Evolutionary conservation across 2,888 invertebrate species (phyloP).

Genomic region (Erebia epiphron): DNA sequence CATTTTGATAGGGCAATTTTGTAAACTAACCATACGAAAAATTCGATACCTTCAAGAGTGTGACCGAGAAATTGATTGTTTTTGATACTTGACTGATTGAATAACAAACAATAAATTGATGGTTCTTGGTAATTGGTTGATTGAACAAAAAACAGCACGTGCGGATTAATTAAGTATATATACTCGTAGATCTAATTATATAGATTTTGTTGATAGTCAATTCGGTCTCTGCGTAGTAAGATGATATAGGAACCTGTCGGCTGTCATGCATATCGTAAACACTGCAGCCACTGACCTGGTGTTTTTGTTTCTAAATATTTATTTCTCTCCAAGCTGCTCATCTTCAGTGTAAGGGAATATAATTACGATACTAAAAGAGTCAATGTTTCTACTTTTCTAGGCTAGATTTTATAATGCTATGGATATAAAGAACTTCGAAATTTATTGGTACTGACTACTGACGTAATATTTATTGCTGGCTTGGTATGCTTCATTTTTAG

Average conservation of each 20-base stretch:
- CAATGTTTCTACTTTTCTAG: not conserved
- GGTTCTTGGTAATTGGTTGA: not conserved
- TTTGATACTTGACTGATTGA: not conserved
- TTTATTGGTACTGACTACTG: not conserved
- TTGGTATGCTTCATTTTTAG: not conserved
- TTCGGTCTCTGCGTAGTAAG: not conserved
- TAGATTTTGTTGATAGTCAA: constrained; percentile 11
- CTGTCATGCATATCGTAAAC: constrained; percentile 7
- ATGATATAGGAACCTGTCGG: constrained; percentile 3
- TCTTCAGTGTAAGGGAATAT: not conserved
- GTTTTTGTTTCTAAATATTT: not conserved
- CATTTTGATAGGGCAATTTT: not conserved
- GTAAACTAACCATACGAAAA: not conserved
- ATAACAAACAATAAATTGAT: constrained; percentile 9
- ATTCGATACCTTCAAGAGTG: not conserved
- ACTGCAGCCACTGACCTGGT: not conserved
- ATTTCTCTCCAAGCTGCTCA: not conserved
- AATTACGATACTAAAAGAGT: not conserved
- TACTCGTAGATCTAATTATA: not conserved
- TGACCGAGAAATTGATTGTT: constrained; percentile 3
- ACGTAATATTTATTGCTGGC: too few species aligned
- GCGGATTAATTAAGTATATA: not conserved
- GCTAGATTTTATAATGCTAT: not conserved
- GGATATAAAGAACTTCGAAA: not conserved
- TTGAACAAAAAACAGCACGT: constrained; percentile 11